These are phyloP conservation scores for Macrotis lagotis DNA, from an alignment of 2,113 vertebrate genomes.

Conservation along the genomic window DNA sequence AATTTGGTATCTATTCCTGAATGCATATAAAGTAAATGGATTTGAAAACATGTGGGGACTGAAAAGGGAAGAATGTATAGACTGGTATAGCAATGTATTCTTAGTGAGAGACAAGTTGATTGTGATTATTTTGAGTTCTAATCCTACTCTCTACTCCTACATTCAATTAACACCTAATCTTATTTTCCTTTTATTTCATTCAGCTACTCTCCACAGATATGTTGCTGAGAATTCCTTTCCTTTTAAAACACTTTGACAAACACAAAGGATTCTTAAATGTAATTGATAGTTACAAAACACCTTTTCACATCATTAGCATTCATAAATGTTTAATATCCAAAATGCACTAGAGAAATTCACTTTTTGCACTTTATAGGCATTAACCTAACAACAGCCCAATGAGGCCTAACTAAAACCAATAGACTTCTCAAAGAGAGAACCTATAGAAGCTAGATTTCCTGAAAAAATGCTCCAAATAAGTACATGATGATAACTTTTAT, in stretches of 20 bases:
- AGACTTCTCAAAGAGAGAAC: background rate
- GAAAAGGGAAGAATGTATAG: background rate
- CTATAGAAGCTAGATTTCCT: background rate
- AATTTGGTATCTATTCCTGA: background rate
- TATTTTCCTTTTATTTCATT: background rate
- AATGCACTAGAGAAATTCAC: background rate
- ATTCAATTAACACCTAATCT: background rate
- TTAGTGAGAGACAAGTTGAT: no score
- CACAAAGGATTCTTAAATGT: background rate
- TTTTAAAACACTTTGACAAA: slow-evolving; percentile 22
- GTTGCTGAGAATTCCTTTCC: background rate
- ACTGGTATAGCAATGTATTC: no score
- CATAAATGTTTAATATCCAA: background rate
- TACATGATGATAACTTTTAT: background rate
- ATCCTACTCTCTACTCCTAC: background rate
- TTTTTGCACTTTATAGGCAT: background rate
- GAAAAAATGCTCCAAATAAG: background rate
- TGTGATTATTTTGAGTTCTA: background rate
- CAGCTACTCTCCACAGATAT: background rate
- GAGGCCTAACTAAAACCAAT: background rate
- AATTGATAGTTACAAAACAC: slow-evolving; percentile 16
- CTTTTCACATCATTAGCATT: background rate
- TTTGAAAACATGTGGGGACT: background rate
- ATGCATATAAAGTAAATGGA: background rate
- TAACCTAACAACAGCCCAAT: background rate